phyloP scores from a whole-genome alignment of 2,113 vertebrate species.

The Gallinago paraguaiae region DNA sequence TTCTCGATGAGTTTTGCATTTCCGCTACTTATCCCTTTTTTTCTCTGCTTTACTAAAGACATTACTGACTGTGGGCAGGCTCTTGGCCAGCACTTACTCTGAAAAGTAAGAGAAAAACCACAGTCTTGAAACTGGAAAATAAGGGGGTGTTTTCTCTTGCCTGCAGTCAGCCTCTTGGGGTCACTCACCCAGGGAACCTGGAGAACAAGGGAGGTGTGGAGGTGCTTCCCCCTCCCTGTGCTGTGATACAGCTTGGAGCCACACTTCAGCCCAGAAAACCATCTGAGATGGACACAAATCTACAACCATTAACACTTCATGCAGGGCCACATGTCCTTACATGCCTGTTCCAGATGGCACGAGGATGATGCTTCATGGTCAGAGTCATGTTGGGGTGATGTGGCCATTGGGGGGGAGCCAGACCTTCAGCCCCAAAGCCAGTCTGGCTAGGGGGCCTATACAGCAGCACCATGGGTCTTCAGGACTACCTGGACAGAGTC shows the following conservation, averaged over 20 bases:
- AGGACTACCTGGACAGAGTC: not conserved
- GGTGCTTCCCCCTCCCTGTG: not conserved
- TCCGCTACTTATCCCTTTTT: not conserved
- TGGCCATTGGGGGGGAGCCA: accelerated
- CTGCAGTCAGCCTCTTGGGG: not conserved
- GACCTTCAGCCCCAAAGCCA: not conserved
- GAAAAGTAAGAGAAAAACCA: not conserved
- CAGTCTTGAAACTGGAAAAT: not conserved
- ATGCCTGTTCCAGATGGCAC: not conserved
- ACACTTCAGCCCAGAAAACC: not conserved
- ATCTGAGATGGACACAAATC: not conserved
- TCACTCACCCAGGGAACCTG: not conserved
- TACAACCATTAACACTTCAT: not conserved
- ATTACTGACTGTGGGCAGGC: not conserved
- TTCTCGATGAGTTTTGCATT: not conserved
- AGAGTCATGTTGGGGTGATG: accelerated
- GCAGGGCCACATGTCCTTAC: accelerated
- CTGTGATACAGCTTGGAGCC: not conserved
- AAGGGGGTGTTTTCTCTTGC: not conserved
- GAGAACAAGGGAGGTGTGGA: accelerated
- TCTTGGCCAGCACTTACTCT: not conserved
- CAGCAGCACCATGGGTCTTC: not conserved
- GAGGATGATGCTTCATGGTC: not conserved
- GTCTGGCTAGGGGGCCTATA: not conserved
- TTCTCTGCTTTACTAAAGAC: not conserved